A percentile compares a stretch with the other conserved stretches of the same genome.
Evolutionary conservation across 2,888 invertebrate genomes (phyloP).

Genomic region (Tetramorium bicarinatum): DNA sequence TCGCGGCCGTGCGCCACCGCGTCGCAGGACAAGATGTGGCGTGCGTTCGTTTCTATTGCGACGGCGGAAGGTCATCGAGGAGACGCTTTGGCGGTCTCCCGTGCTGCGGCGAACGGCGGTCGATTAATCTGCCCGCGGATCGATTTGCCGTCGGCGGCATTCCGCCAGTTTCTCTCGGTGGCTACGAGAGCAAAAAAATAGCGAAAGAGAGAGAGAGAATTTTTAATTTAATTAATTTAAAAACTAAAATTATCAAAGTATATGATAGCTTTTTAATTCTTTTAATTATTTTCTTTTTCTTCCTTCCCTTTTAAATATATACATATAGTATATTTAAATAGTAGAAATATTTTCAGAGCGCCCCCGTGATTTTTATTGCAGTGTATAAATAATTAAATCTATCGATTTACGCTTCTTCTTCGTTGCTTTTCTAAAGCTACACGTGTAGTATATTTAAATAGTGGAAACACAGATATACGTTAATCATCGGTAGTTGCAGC

Average conservation of each 20-base stretch:
- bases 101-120: background rate
- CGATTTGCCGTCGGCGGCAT: conserved; percentile 31
- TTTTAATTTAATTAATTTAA: background rate
- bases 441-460: background rate
- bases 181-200: background rate
- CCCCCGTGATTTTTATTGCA: too few species aligned
- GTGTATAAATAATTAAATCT: too few species aligned
- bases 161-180: conserved; percentile 5
- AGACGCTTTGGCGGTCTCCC: background rate
- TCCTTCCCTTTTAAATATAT: too few species aligned
- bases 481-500: background rate
- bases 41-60: conserved; percentile 33
- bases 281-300: too few species aligned
- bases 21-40: conserved; percentile 26
- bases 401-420: background rate
- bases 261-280: too few species aligned
- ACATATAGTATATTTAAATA: too few species aligned
- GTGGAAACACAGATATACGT: background rate
- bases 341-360: too few species aligned
- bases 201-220: background rate
- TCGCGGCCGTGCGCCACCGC: conserved; percentile 5
- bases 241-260: background rate
- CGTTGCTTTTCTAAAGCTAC: background rate
- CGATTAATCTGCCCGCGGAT: conserved; percentile 32
- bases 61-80: conserved; percentile 32